A percentile compares a stretch with the other conserved stretches of the same genome.
Conservation (phyloP, 2,888 invertebrate species). For the Amblyteles armatorius region DNA sequence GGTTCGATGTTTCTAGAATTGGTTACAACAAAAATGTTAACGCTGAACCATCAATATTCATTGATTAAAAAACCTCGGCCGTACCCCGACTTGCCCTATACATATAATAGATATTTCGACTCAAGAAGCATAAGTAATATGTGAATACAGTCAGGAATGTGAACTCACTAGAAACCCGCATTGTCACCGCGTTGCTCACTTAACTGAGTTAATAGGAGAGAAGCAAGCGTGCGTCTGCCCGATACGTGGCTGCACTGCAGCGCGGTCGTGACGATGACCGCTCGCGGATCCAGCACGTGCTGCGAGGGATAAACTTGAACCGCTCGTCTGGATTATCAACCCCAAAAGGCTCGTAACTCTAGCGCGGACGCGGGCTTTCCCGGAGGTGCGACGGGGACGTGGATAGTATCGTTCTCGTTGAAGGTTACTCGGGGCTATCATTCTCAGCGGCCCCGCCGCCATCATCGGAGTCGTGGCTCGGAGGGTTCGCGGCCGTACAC, state of each 20-base stretch:
- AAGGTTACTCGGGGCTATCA: conserved; percentile 68
- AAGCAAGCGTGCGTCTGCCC: conserved; percentile 15
- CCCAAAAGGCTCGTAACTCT: conserved; percentile 80
- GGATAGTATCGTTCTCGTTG: conserved; percentile 62
- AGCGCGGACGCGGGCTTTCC: conserved; percentile 51
- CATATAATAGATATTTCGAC: too few species aligned
- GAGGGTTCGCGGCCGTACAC: conserved; percentile 46
- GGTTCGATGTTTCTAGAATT: too few species aligned
- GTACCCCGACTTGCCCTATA: too few species aligned
- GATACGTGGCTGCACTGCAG: conserved; percentile 25
- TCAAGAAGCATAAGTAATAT: background rate
- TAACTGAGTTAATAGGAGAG: background rate
- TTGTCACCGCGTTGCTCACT: background rate
- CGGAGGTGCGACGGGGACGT: conserved; percentile 31
- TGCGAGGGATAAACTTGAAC: conserved; percentile 47
- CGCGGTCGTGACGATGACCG: conserved; percentile 24
- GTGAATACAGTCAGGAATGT: background rate
- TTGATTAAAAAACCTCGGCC: too few species aligned
- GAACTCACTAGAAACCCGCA: background rate
- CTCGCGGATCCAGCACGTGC: conserved; percentile 7
- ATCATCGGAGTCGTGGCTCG: conserved; percentile 45
- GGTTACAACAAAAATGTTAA: too few species aligned
- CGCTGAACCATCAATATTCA: too few species aligned
- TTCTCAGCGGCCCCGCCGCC: conserved; percentile 52
- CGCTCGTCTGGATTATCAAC: conserved; percentile 77